Conservation (phyloP, 2,797 vertebrate genomes). For the Bufotes viridis region DNA sequence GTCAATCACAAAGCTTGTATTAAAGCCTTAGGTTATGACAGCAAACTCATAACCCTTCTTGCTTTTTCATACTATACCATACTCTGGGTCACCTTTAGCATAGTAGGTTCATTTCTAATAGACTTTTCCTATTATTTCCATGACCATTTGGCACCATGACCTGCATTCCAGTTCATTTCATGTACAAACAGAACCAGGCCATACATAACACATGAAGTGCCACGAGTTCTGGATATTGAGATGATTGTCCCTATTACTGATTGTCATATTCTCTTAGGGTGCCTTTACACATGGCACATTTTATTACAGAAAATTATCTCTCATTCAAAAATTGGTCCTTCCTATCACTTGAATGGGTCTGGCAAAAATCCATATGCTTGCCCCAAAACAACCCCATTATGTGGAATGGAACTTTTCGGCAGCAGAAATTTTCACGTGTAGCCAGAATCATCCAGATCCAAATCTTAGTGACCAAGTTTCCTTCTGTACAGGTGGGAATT, state of each 20-base stretch:
- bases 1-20: not conserved
- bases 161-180: not conserved
- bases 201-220: not conserved
- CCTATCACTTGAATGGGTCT: too few relatives aligned
- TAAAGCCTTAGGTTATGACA: not conserved
- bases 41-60: not conserved
- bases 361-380: too few relatives aligned
- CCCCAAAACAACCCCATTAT: too few relatives aligned
- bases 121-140: slow-evolving; percentile 1
- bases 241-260: not conserved
- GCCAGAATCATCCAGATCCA: not conserved
- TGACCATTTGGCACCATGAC: not conserved
- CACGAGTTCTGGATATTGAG: not conserved
- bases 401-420: too few relatives aligned
- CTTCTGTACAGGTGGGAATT: too few relatives aligned
- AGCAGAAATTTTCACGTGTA: too few relatives aligned
- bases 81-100: not conserved
- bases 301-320: too few relatives aligned
- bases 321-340: too few relatives aligned
- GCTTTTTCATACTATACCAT: not conserved
- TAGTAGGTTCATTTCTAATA: not conserved
- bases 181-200: not conserved
- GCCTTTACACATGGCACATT: too few relatives aligned
- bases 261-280: too few relatives aligned
- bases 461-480: not conserved